Evolutionary conservation across 2,797 vertebrate species (phyloP), one percentile per base, ranked within the genome.

Genomic region (Philypnodon macrostomus): DNA sequence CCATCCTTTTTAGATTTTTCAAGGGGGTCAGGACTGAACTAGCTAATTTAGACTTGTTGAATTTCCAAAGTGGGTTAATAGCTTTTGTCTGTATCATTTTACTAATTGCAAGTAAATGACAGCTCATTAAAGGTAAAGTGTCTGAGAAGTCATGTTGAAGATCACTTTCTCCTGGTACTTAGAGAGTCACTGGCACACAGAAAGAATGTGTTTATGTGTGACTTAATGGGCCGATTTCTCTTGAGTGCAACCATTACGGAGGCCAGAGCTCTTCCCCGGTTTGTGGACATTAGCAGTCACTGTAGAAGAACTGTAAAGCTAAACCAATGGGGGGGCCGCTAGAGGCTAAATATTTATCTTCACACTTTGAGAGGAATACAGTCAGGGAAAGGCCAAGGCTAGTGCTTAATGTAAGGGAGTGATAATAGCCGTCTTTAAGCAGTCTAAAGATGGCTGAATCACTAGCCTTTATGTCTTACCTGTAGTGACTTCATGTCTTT

Each of bases 401-500:
- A 35, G n/a, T 3, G n/a, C n/a, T 5, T 32, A 4, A 27, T 32
- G 4, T 7, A 32, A 32, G n/a, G 4, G n/a, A 32, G 32, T 14
- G n/a, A 14, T 14, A 10, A 29, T 2, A 10, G 8, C 10, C n/a
- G n/a, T n/a, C n/a, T n/a, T n/a, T n/a, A 10, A 29, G 27, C 2
- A 29, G 27, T 10, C 12, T 29, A 1, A 29, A 29, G 12, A 10
- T 29, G 8, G 3, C 19, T 23, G 37, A 11, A 12, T 18, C 4
- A 7, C 4, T 38, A 17, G 5, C 36, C 37, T 9, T 23, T 23
- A 7, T 12, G 26, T 4, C 50, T 75, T 77, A 90, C 88, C 88
- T 90, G 88, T 21, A 90, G 75, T 2, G 93, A 91, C 31, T 75
- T 42, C 14, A 97, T 87, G 61, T 96, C 93, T 70, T 75, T 81